Base-by-base conservation (phyloP, 1,140 invertebrate species). In the Leptinotarsa defecta region DNA sequence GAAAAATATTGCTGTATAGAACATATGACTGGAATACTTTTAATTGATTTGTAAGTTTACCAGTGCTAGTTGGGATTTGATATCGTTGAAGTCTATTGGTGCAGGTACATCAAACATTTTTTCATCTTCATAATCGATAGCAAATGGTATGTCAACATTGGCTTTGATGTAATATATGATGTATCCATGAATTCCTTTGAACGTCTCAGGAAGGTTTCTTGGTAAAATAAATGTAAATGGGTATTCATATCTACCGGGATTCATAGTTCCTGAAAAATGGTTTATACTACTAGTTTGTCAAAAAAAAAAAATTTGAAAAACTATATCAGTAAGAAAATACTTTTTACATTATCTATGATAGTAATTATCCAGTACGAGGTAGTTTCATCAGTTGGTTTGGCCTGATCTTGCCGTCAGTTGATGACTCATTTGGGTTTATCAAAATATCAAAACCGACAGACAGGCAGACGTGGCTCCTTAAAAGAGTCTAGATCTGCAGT, bases 161-260 rank as follows among this genome's bases (percentile, higher is more conserved):
- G 69, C 69, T 57, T 71, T 71, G 22, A 71, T 27, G 49, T 71
- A 61, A 57, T 71, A 71, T 57, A 20, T 52, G 19, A 71, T 57
- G 20, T 52, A 71, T n/a, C 69, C 69, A 57, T 71, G 24, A 24
- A 13, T 57, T 6, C 69, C 69, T 20, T 71, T 24, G 22, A 48
- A 71, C 8, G 69, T 15, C 19, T 19, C 17, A 8, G 69, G 69
- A 13, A 20, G 13, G 20, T n/a, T 34, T 71, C 24, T 71, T n/a
- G 69, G 69, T 22, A 71, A 24, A 22, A 13, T 71, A 8, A 71
- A 71, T 13, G 48, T 5, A n/a, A 71, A 71, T 13, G 48, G 48
- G 20, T 24, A 71, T 24, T 52, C 48, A 48, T 71, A 57, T 43
- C 48, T n/a, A 17, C 69, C 69, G 57, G 69, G 13, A 24, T 19